Conservation (phyloP, 2,113 vertebrate species). For the Tragulus kanchil region DNA sequence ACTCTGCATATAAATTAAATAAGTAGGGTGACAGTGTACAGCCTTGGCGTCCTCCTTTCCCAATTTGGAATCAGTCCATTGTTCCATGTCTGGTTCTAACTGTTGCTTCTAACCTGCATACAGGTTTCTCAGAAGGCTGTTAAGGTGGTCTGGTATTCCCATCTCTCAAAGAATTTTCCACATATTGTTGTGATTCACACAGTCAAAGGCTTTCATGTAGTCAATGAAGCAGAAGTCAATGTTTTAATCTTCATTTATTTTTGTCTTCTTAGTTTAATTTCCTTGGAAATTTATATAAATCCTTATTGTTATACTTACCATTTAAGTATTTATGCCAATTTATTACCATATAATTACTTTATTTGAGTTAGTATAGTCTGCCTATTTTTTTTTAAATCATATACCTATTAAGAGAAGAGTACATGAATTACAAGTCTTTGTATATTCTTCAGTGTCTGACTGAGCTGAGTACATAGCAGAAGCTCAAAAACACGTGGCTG, state of each 20-base stretch:
- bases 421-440: neutral
- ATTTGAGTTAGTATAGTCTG: neutral
- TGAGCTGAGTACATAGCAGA: neutral
- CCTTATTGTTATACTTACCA: constrained; percentile 33
- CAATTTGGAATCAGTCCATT: too few species aligned
- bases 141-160: too few species aligned
- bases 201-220: too few species aligned
- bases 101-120: too few species aligned
- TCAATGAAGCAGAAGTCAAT: too few species aligned
- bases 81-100: too few species aligned
- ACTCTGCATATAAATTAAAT: too few species aligned
- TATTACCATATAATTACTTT: constrained; percentile 42
- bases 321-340: neutral
- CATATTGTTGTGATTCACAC: too few species aligned
- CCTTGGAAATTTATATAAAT: neutral
- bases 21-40: too few species aligned
- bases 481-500: neutral
- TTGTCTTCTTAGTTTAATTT: neutral
- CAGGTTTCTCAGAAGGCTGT: too few species aligned
- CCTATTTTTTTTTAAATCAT: neutral
- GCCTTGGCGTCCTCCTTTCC: too few species aligned
- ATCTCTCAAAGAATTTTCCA: too few species aligned
- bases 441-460: neutral
- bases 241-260: neutral
- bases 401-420: neutral